A percentile compares a stretch with the other conserved stretches of the same genome.
Evolutionary conservation across 2,888 invertebrate genomes (phyloP).

Genomic region (Anthophora plumipes): DNA sequence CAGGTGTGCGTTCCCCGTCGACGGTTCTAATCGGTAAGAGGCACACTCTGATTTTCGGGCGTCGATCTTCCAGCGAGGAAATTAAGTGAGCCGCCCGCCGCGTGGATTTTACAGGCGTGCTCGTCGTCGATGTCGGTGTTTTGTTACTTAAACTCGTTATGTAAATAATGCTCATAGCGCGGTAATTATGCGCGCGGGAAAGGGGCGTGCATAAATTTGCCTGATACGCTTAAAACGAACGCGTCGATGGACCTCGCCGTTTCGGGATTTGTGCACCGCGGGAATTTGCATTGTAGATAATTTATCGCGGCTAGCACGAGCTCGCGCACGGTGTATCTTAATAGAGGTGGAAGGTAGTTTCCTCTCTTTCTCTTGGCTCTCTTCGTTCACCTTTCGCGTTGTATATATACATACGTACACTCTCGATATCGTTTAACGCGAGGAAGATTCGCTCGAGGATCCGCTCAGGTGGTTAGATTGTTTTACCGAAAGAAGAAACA

Average conservation of each 20-base stretch:
- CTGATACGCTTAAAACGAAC: conserved; percentile 29
- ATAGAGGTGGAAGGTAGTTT: not conserved
- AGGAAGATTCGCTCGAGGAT: not conserved
- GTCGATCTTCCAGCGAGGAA: conserved; percentile 8
- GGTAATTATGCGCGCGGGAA: conserved; percentile 44
- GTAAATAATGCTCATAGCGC: conserved; percentile 50
- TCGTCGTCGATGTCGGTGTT: conserved; percentile 3
- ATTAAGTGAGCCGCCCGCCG: conserved; percentile 25
- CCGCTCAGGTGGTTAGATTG: not conserved
- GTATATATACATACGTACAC: too few relatives aligned
- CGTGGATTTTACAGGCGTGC: conserved; percentile 9
- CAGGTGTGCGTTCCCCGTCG: not conserved
- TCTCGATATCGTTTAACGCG: not conserved
- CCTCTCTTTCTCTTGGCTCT: not conserved
- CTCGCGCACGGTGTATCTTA: conserved; percentile 13
- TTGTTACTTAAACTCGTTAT: conserved; percentile 57
- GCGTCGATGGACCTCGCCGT: conserved; percentile 26
- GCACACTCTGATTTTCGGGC: too few relatives aligned
- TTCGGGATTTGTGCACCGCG: conserved; percentile 34
- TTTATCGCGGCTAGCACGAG: conserved; percentile 40
- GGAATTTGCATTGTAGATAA: conserved; percentile 31
- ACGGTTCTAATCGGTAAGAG: too few relatives aligned
- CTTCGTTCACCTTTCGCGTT: too few relatives aligned
- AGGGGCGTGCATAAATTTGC: conserved; percentile 55
- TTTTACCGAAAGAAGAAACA: too few relatives aligned